These are phyloP conservation scores for Picathartes gymnocephalus DNA, from an alignment of 2,113 vertebrate species.

Conservation along the genomic window DNA sequence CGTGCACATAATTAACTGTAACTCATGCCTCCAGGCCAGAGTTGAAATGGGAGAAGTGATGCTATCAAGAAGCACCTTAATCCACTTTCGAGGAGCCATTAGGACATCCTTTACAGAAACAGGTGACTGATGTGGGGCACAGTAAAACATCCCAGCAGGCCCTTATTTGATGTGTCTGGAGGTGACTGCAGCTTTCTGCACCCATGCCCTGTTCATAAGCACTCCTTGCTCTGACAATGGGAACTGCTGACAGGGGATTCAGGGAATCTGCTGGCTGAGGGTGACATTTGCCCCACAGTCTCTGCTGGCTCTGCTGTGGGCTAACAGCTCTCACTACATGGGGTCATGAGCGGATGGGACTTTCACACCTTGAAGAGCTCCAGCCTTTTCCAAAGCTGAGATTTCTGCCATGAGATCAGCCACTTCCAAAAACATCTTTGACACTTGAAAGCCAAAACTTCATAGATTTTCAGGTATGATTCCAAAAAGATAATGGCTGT, in stretches of 20 bases:
- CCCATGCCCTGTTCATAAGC: not conserved
- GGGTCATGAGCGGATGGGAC: not conserved
- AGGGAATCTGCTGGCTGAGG: not conserved
- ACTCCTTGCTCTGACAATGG: not conserved
- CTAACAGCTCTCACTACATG: not conserved
- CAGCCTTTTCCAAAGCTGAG: not conserved
- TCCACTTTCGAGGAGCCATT: constrained; percentile 15
- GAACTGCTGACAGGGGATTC: not conserved
- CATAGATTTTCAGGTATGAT: not conserved
- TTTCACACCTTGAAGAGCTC: not conserved
- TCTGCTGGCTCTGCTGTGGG: not conserved
- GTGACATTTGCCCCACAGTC: not conserved
- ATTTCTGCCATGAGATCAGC: not conserved
- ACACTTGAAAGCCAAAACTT: not conserved
- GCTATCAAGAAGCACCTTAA: not conserved
- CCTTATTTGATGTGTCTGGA: not conserved
- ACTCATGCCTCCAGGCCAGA: not conserved
- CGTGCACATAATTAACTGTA: not conserved
- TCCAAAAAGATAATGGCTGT: not conserved
- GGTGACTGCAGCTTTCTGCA: not conserved
- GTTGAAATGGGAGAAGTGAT: not conserved
- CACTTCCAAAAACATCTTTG: not conserved
- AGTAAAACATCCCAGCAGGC: not conserved
- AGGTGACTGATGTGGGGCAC: not conserved
- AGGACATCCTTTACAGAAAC: not conserved